These are phyloP conservation scores for Theristus sp. DNA, from an alignment of 2,888 invertebrate genomes.

Conservation along the genomic window DNA sequence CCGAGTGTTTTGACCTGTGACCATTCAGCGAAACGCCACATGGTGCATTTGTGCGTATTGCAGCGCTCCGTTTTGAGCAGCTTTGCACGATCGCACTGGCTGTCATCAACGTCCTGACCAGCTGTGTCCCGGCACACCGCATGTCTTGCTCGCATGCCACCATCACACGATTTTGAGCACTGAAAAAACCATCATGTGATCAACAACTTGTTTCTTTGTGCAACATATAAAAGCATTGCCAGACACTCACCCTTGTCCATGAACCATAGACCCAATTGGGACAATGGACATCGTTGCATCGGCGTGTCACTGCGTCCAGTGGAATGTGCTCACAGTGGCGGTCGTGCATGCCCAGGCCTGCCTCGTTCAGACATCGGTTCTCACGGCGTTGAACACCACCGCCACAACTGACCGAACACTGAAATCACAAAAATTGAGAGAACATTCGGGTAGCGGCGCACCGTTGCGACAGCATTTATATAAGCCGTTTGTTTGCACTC, in stretches of 20 bases:
- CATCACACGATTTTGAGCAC: not conserved
- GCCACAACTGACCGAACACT: not conserved
- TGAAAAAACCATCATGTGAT: not conserved
- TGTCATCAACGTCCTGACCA: not conserved
- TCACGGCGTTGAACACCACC: not conserved
- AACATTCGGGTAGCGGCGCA: too few species aligned
- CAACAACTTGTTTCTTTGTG: not conserved
- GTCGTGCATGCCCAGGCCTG: not conserved
- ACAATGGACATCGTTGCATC: not conserved
- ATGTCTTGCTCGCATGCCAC: not conserved
- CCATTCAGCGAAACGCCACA: not conserved
- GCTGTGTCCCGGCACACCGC: not conserved
- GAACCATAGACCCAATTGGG: not conserved
- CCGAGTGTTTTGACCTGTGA: not conserved
- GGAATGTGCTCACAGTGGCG: not conserved
- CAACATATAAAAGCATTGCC: too few species aligned
- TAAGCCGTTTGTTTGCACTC: too few species aligned
- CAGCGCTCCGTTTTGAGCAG: not conserved
- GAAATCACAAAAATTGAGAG: not conserved
- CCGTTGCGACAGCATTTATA: too few species aligned
- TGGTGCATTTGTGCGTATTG: not conserved
- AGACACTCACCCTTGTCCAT: not conserved
- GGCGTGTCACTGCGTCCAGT: not conserved
- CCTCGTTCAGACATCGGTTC: not conserved
- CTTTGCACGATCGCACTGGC: not conserved